Evolutionary conservation across 2,113 vertebrate species (phyloP).

Genomic region (Gobiocypris rarus): DNA sequence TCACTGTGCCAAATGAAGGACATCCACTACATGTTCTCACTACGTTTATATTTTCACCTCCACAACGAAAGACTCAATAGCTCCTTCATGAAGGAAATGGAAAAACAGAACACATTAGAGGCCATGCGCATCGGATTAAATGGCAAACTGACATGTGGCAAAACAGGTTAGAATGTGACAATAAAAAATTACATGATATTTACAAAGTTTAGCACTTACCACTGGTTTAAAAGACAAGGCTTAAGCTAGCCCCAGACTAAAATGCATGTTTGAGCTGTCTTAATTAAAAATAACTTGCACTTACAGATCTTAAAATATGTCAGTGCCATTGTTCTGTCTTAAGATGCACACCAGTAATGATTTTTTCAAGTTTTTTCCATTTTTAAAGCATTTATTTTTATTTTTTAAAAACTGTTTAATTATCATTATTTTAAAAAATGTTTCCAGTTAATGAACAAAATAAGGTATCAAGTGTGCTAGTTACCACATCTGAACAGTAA

Average conservation of each 20-base stretch:
- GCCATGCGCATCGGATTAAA: not conserved
- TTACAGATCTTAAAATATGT: no score
- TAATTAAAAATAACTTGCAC: no score
- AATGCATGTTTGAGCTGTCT: no score
- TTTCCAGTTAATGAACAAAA: not conserved
- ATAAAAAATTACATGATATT: not conserved
- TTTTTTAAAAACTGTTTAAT: no score
- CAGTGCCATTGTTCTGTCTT: no score
- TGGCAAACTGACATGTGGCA: not conserved
- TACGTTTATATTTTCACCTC: not conserved
- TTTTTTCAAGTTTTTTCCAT: no score
- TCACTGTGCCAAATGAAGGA: slow-evolving; percentile 29
- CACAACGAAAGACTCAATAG: not conserved
- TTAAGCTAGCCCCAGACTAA: no score
- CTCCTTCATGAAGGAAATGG: slow-evolving; percentile 6
- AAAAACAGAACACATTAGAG: not conserved
- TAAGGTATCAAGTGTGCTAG: not conserved
- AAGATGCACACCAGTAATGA: no score
- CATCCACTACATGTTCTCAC: slow-evolving; percentile 18
- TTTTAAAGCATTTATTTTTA: no score
- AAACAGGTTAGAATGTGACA: slow-evolving; percentile 3
- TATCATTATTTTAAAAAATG: not conserved
- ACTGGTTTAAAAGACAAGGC: no score
- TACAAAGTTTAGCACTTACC: no score
- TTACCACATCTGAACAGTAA: not conserved